Base-by-base conservation (phyloP, 2,113 vertebrate species). In the Dipodomys ordii region DNA sequence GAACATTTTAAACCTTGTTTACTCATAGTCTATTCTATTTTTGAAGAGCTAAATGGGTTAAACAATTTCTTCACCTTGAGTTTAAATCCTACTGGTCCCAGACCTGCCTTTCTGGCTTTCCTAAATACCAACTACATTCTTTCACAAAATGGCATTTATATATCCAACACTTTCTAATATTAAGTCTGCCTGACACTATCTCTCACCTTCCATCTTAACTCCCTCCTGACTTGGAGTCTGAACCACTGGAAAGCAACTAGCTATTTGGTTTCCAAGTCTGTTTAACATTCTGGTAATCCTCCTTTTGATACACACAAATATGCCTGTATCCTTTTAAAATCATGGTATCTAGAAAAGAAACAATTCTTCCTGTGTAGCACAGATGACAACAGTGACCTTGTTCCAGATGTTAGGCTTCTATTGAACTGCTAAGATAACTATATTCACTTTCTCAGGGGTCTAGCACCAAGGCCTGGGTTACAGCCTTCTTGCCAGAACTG, bases 221-320 rank as follows among this genome's bases (percentile, higher is more conserved):
- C 20, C 25, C 27, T 87, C 16, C 3, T 28, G 49, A 32, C 23
- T 53, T 90, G 71, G 39, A 68, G n/a, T 18, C 6, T n/a, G 65
- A 81, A 57, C 32, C 30, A 81, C 44, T 71, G 62, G 49, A 94
- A 76, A 64, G 15, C 39, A 93, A 62, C 15, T 57, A 57, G 53
- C 15, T 13, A 57, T 57, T 93, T 92, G 32, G 9, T 81, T 77
- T 93, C 30, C 80, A 87, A 69, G 7, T 76, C 86, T 30, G 28
- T 87, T 90, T 67, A 65, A 60, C 78, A 73, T 95, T 92, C 83
- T 81, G 68, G 13, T 84, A 57, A 81, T 92, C 69, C 84, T 72
- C 85, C 30, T 87, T 94, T 83, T 67, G 77, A 79, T 76, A 62
- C 19, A 80, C 16, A 60, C 15, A 4, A 62, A 32, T 92, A 86